These are phyloP conservation scores for Abramis brama DNA, from an alignment of 2,113 vertebrate genomes.

Conservation along the genomic window DNA sequence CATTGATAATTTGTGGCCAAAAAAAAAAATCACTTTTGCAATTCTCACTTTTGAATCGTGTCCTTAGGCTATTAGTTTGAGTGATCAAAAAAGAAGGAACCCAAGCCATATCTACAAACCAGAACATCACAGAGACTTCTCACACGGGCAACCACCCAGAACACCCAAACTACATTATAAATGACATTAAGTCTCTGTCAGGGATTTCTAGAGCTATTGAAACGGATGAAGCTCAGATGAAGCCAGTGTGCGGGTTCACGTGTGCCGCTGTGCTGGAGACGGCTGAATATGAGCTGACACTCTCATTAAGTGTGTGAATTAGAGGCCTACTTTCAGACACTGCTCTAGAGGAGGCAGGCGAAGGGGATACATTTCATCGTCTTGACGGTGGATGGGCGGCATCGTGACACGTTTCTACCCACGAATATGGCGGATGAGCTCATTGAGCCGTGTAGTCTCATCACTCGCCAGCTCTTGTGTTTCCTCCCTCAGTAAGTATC, in stretches of 20 bases:
- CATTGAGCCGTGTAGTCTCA: neutral
- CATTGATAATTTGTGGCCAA: too few relatives aligned
- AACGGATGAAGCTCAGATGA: neutral
- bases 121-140: neutral
- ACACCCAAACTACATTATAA: too few relatives aligned
- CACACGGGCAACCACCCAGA: neutral
- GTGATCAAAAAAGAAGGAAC: too few relatives aligned
- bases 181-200: too few relatives aligned
- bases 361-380: conserved; percentile 10
- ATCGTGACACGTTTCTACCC: neutral
- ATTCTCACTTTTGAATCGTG: too few relatives aligned
- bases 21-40: too few relatives aligned
- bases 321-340: conserved; percentile 56
- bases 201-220: conserved; percentile 34
- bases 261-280: neutral
- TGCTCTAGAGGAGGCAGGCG: conserved; percentile 20
- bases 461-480: conserved; percentile 3
- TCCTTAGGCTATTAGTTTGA: too few relatives aligned
- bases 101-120: too few relatives aligned
- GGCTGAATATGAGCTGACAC: conserved; percentile 45
- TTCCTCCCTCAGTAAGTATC: neutral
- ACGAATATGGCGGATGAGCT: conserved; percentile 20
- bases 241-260: conserved; percentile 14
- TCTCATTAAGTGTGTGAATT: conserved; percentile 56
- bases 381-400: too few relatives aligned